Percentiles rank a stretch among this genome's conserved stretches.
Conservation (phyloP, 2,113 vertebrate species). For the Nycticryphes semicollaris region DNA sequence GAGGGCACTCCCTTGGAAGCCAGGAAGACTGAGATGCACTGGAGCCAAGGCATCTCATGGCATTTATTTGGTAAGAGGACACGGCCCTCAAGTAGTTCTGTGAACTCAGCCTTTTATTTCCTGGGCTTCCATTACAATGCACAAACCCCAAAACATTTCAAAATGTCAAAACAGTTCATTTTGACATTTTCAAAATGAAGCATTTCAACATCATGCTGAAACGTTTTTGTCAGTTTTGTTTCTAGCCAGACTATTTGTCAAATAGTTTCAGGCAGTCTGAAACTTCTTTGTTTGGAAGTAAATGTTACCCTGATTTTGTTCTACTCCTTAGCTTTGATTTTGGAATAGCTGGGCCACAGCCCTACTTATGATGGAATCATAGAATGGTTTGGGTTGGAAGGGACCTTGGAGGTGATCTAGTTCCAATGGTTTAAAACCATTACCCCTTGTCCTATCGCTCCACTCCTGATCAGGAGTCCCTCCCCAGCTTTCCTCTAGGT, state of each 20-base stretch:
- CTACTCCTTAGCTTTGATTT: neutral
- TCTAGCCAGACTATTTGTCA: neutral
- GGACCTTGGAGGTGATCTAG: neutral
- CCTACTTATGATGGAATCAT: neutral
- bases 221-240: slow-evolving; percentile 15
- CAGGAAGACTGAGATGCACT: neutral
- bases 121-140: neutral
- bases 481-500: neutral
- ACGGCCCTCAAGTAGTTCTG: neutral
- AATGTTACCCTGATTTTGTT: neutral
- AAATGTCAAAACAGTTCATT: neutral
- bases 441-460: neutral
- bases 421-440: neutral
- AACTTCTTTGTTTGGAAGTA: neutral
- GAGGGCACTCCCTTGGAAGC: neutral
- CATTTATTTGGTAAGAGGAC: neutral
- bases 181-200: slow-evolving; percentile 30
- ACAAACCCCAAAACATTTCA: neutral
- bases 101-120: slow-evolving; percentile 3
- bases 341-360: neutral
- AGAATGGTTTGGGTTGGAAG: neutral
- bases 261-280: neutral
- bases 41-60: neutral
- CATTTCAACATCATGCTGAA: slow-evolving; percentile 6
- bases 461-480: neutral